These are phyloP conservation scores for Rhynchotus rufescens DNA, from an alignment of 2,797 vertebrate genomes.

Conservation along the genomic window DNA sequence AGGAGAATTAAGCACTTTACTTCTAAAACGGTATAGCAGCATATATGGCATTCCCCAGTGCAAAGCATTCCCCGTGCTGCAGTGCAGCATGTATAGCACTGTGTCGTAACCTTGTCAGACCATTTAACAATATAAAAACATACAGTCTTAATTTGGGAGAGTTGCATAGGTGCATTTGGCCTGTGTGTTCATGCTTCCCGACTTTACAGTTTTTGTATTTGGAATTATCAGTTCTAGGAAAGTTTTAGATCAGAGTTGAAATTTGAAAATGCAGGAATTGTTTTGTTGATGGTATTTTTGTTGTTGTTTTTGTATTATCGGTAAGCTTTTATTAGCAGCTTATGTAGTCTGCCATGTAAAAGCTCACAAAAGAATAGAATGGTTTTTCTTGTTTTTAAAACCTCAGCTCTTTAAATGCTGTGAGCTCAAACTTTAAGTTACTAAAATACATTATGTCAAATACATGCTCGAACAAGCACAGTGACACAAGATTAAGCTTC, in stretches of 20 bases:
- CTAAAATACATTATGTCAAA: background rate
- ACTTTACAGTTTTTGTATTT: background rate
- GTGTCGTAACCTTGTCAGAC: conserved; percentile 14
- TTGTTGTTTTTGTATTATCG: background rate
- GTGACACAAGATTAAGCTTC: background rate
- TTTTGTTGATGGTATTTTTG: too few species aligned
- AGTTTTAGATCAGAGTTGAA: rapidly evolving
- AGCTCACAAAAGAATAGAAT: conserved; percentile 17
- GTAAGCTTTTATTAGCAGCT: background rate
- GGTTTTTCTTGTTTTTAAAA: conserved; percentile 25
- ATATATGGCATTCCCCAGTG: too few species aligned
- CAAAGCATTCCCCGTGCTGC: too few species aligned
- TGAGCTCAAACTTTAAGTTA: background rate
- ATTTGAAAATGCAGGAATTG: background rate
- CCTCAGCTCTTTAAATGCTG: background rate
- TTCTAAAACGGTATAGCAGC: background rate
- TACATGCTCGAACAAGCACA: background rate
- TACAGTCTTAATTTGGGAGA: background rate
- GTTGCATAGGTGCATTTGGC: background rate
- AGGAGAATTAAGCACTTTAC: conserved; percentile 3
- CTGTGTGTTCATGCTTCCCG: background rate
- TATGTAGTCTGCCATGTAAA: background rate
- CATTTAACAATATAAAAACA: background rate
- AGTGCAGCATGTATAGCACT: background rate
- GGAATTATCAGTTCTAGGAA: background rate